Base-by-base conservation (phyloP, 2,113 vertebrate genomes). In the Varanus salvator region DNA sequence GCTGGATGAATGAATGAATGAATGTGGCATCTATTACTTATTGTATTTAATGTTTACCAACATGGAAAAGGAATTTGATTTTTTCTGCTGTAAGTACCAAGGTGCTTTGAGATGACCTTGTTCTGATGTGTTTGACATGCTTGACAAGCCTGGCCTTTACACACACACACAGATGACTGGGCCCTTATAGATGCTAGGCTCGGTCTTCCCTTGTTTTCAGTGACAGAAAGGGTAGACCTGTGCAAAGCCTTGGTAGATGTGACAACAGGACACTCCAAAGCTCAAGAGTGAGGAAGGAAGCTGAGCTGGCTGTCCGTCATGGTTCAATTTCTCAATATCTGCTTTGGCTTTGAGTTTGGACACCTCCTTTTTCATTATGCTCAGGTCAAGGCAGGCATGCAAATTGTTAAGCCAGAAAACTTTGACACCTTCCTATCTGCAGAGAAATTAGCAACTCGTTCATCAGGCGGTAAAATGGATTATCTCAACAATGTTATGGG, bases 241-340 rank as follows among this genome's bases (percentile, higher is more conserved):
- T n/a, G 80, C 54, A 29, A 29, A 6, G 27, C 68, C 25, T 54
- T 74, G 2, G 12, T 34, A 34, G 29, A 12, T 74, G 29, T 34
- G 64, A 57, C 57, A 66, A 21, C 8, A 54, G n/a, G 23, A 23
- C 57, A 19, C 14, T 68, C n/a, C 71, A 71, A 71, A 31, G 27
- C 38, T n/a, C 72, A 17, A 25, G 21, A n/a, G 7, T 29, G 8
- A 23, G 54, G 31, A 15, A 60, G 57, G 52, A 29, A 44, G 1
- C 44, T 7, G 4, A 72, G 25, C 82, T 44, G 25, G 8, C 50
- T 86, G 4, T 74, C 72, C 21, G n/a, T 19, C 85, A 60, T 74
- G 50, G 72, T 29, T 52, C 29, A 86, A 60, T 86, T 76, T n/a
- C 52, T 86, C n/a, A 76, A 85, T 74, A 76, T 60, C 34, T 75